Evolutionary conservation across 1,140 invertebrate genomes (phyloP).

Genomic region (Drosophila bipectinata): DNA sequence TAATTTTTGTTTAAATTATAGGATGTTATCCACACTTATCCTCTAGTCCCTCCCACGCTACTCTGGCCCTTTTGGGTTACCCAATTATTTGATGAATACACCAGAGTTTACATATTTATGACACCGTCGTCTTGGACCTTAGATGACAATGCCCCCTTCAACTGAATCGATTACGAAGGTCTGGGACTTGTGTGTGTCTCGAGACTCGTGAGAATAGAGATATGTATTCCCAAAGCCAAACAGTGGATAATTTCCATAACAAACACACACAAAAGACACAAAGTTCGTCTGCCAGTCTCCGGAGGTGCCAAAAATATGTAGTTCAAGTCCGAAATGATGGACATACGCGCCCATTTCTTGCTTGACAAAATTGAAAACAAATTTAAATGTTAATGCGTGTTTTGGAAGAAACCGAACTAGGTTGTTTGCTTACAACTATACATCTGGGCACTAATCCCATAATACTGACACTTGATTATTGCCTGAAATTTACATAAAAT

Average conservation of each 20-base stretch:
- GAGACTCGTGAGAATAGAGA: constrained; percentile 32
- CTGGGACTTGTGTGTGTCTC: constrained; percentile 40
- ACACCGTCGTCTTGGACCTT: constrained; percentile 18
- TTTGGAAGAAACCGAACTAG: neutral
- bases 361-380: constrained; percentile 77
- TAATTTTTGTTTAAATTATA: neutral
- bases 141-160: constrained; percentile 14
- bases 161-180: constrained; percentile 37
- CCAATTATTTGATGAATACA: constrained; percentile 27
- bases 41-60: constrained; percentile 11
- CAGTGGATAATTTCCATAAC: constrained; percentile 63
- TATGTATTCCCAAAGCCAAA: constrained; percentile 32
- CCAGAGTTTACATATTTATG: constrained; percentile 34
- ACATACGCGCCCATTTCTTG: constrained; percentile 19
- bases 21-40: neutral
- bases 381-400: constrained; percentile 76
- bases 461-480: constrained; percentile 39
- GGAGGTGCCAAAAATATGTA: constrained; percentile 61
- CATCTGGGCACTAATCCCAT: too few relatives aligned
- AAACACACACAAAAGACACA: constrained; percentile 29
- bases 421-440: too few relatives aligned
- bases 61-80: constrained; percentile 1
- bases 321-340: constrained; percentile 33
- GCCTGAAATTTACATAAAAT: constrained; percentile 57
- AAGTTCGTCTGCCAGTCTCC: constrained; percentile 32